Evolutionary conservation across 2,113 vertebrate species (phyloP).

Genomic region (Neogale vison): DNA sequence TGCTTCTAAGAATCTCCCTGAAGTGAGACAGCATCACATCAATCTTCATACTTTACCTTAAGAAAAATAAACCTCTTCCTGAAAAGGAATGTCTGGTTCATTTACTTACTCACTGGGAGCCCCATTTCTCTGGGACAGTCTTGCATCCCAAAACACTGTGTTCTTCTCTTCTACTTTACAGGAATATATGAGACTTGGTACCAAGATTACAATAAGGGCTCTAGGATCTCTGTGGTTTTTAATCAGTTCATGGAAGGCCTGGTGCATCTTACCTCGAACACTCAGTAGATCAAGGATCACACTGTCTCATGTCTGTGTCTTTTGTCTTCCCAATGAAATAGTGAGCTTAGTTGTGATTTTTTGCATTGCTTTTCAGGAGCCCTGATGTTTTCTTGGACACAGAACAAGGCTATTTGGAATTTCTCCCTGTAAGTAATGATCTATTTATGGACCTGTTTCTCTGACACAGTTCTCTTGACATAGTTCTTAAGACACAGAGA

Average conservation of each 20-base stretch:
- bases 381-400: constrained; percentile 64
- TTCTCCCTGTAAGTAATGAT: constrained; percentile 72
- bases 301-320: background rate
- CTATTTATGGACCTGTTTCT: constrained; percentile 72
- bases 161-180: background rate
- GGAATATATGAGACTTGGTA: background rate
- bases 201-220: background rate
- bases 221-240: constrained; percentile 8
- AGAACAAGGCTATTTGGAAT: constrained; percentile 73
- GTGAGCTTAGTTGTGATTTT: constrained; percentile 67
- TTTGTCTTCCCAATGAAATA: constrained; percentile 59
- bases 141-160: background rate
- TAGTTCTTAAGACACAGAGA: constrained; percentile 56
- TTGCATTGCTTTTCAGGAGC: constrained; percentile 73
- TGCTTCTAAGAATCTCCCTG: constrained; percentile 54
- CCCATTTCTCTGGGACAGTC: background rate
- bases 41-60: constrained; percentile 49
- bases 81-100: background rate
- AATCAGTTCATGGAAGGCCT: background rate
- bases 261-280: background rate
- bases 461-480: constrained; percentile 69
- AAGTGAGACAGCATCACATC: constrained; percentile 45
- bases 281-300: background rate
- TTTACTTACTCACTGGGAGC: background rate
- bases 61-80: constrained; percentile 58